Percentiles rank a stretch among this genome's conserved stretches.
Evolutionary conservation across 2,888 invertebrate genomes (phyloP).

Genomic region (Myathropa florea): DNA sequence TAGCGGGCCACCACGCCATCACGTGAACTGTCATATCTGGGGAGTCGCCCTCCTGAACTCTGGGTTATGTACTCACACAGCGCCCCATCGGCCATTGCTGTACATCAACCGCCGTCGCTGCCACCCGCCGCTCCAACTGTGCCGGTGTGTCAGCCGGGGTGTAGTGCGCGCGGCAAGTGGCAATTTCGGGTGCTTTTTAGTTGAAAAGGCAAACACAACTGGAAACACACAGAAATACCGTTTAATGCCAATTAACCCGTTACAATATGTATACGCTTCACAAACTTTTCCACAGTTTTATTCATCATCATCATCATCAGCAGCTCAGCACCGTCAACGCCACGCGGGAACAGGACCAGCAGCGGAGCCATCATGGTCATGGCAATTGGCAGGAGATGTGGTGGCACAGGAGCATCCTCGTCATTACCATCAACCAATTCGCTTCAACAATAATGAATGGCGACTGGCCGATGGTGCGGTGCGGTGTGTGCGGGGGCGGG

Average conservation of each 20-base stretch:
- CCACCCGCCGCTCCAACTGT: neutral
- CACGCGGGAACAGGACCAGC: neutral
- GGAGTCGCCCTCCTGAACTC: neutral
- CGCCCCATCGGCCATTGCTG: neutral
- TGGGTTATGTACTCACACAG: neutral
- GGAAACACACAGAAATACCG: conserved; percentile 47
- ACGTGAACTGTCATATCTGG: conserved; percentile 25
- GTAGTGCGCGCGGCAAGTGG: conserved; percentile 20
- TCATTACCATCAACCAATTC: conserved; percentile 54
- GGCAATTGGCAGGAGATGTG: conserved; percentile 41
- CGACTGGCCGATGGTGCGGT: neutral
- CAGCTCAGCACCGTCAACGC: neutral
- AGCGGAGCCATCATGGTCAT: conserved; percentile 11
- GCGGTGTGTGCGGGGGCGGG: neutral
- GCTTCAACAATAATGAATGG: conserved; percentile 30
- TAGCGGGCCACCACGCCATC: neutral
- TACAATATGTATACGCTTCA: conserved; percentile 54
- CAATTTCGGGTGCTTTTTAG: conserved; percentile 51
- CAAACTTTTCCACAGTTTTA: conserved; percentile 61
- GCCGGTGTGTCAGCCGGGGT: neutral
- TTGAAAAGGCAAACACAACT: conserved; percentile 57
- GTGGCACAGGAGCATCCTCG: conserved; percentile 16
- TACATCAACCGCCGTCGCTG: neutral
- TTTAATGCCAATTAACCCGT: conserved; percentile 60
- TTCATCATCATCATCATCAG: conserved; percentile 40